Conservation (phyloP, 2,113 vertebrate genomes). For the Anhinga rufa region DNA sequence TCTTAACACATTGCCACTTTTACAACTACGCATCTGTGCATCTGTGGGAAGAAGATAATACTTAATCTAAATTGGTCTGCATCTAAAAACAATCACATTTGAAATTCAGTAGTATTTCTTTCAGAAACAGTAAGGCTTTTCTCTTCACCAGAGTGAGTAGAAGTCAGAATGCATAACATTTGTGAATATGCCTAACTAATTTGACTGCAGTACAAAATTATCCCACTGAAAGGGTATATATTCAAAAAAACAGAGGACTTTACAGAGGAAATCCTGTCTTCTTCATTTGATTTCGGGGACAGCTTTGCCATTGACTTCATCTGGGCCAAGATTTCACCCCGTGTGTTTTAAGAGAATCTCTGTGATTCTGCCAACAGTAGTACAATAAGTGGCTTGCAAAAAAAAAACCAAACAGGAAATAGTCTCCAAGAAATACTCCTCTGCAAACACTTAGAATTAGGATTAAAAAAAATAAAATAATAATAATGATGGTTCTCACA, state of each 20-base stretch:
- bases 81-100: neutral
- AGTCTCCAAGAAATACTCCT: neutral
- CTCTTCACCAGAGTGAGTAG: neutral
- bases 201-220: neutral
- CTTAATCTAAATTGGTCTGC: neutral
- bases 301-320: neutral
- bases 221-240: neutral
- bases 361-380: neutral
- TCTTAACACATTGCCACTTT: constrained; percentile 8
- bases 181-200: neutral
- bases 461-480: neutral
- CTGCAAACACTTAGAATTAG: neutral
- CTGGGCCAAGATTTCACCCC: neutral
- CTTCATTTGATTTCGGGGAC: neutral
- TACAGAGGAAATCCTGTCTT: neutral
- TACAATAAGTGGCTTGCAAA: neutral
- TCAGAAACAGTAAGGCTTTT: neutral
- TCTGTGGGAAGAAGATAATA: constrained; percentile 6
- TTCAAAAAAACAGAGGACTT: neutral
- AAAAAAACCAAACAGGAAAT: neutral
- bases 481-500: neutral
- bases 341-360: neutral
- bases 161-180: neutral
- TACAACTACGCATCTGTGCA: neutral
- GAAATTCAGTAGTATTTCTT: neutral